Conservation (phyloP, 2,797 vertebrate species). For the Danio albolineatus region DNA sequence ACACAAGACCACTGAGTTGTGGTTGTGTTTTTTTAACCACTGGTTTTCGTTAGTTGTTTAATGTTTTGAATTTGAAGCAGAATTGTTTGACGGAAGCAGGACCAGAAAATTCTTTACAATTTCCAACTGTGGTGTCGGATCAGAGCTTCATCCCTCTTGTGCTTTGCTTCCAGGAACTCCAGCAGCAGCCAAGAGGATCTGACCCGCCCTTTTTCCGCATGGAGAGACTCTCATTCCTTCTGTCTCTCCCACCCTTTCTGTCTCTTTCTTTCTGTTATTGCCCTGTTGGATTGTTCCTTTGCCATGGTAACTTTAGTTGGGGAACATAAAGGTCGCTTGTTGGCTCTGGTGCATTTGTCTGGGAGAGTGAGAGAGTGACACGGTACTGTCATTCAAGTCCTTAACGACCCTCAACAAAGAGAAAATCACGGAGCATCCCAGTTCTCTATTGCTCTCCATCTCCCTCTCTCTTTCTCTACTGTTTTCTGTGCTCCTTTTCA, state of each 20-base stretch:
- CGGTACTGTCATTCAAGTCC: slow-evolving; percentile 36
- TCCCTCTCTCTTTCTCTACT: neutral
- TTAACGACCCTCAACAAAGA: slow-evolving; percentile 36
- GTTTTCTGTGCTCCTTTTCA: slow-evolving; percentile 15
- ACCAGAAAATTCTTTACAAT: no score
- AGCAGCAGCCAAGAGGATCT: slow-evolving; percentile 60
- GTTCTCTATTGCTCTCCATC: neutral
- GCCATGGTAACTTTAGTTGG: slow-evolving; percentile 74
- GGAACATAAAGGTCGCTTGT: slow-evolving; percentile 62
- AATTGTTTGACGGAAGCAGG: no score
- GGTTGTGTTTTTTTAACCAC: no score
- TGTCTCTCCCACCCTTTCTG: slow-evolving; percentile 61
- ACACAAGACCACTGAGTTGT: no score
- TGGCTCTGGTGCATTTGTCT: slow-evolving; percentile 56
- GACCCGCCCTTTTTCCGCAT: slow-evolving; percentile 26
- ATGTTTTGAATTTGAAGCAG: no score
- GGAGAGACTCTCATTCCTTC: slow-evolving; percentile 64
- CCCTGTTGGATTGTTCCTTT: slow-evolving; percentile 59
- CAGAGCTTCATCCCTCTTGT: slow-evolving; percentile 43
- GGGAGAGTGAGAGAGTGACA: slow-evolving; percentile 47
- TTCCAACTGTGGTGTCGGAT: slow-evolving; percentile 4
- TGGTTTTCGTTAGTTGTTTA: no score
- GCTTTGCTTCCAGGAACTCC: slow-evolving; percentile 69
- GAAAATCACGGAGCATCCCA: slow-evolving; percentile 28
- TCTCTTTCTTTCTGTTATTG: slow-evolving; percentile 50